These are phyloP conservation scores for Pithys albifrons DNA, from an alignment of 2,113 vertebrate species.

Conservation along the genomic window DNA sequence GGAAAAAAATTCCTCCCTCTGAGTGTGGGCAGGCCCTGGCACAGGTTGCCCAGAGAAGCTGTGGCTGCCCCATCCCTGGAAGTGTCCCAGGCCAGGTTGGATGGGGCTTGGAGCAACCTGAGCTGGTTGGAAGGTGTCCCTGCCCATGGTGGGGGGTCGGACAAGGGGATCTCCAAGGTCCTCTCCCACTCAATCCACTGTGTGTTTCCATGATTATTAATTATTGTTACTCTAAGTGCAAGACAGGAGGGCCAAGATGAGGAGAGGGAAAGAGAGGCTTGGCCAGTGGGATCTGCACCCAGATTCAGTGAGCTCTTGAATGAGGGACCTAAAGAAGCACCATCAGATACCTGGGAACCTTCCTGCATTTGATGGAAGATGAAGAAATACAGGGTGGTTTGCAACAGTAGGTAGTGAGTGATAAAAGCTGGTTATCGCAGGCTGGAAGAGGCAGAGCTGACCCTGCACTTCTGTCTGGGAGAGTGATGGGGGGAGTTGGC, in stretches of 20 bases:
- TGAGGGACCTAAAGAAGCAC: neutral
- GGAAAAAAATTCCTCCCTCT: neutral
- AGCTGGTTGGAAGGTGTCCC: neutral
- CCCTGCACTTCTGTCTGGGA: constrained; percentile 57
- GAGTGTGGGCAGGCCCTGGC: neutral
- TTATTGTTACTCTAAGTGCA: neutral
- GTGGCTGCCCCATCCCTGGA: neutral
- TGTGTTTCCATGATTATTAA: neutral
- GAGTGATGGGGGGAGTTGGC: neutral
- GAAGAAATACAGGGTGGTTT: neutral
- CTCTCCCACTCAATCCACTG: neutral
- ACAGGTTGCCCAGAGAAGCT: neutral
- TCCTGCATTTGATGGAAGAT: neutral
- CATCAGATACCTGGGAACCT: neutral
- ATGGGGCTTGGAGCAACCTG: neutral
- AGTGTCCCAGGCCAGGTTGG: neutral
- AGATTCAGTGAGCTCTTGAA: neutral
- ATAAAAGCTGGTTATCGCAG: constrained; percentile 32
- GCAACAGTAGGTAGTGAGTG: neutral
- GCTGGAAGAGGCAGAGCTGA: constrained; percentile 51
- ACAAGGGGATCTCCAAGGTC: neutral
- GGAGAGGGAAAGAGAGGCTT: neutral
- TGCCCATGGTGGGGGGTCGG: neutral
- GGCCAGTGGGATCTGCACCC: neutral
- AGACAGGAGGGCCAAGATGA: fast-evolving